These are phyloP conservation scores for Mystacornis crossleyi DNA, from an alignment of 2,113 vertebrate species.

Conservation along the genomic window DNA sequence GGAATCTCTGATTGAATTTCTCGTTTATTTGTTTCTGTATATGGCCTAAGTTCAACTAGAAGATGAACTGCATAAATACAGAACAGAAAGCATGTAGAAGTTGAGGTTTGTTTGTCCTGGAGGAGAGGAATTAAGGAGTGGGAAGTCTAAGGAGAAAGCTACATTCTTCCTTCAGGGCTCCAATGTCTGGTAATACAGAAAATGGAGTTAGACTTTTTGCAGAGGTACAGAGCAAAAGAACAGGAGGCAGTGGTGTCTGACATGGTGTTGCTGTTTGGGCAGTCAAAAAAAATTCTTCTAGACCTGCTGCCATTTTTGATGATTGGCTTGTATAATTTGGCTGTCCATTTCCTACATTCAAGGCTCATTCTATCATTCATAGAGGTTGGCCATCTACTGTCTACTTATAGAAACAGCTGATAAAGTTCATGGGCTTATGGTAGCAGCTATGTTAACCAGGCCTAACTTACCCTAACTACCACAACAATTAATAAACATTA, in stretches of 20 bases:
- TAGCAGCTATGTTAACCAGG: background rate
- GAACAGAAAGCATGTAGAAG: background rate
- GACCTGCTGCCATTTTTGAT: background rate
- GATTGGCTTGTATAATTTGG: fast-evolving
- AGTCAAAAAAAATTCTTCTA: background rate
- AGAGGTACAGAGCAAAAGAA: background rate
- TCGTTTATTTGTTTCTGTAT: background rate
- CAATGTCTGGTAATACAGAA: background rate
- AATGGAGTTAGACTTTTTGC: background rate
- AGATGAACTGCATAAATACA: background rate
- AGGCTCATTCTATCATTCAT: background rate
- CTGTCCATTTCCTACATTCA: background rate
- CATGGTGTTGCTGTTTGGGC: background rate
- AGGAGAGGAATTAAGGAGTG: background rate
- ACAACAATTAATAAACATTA: background rate
- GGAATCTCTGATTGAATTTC: background rate
- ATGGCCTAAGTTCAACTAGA: background rate
- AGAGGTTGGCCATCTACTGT: background rate
- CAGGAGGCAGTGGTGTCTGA: background rate
- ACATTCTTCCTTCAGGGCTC: background rate
- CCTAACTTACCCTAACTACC: background rate
- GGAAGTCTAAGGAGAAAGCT: background rate
- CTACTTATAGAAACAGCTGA: background rate
- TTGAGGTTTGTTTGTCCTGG: background rate
- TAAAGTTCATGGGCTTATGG: background rate